Conservation (phyloP, 2,113 vertebrate species). For the Xyrauchen texanus region DNA sequence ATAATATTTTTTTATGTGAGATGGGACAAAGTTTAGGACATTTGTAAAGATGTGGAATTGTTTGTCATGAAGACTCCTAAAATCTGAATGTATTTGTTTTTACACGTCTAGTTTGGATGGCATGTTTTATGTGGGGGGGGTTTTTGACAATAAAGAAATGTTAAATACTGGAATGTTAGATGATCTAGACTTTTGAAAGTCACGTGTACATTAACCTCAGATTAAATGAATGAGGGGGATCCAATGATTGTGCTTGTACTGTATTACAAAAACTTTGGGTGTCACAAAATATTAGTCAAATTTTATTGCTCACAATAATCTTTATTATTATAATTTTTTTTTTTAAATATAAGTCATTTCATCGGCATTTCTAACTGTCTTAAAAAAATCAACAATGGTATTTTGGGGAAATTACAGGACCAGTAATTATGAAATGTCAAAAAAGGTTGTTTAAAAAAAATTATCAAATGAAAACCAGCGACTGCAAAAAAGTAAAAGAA, state of each 20-base stretch:
- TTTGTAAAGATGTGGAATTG: not conserved
- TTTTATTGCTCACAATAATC: not conserved
- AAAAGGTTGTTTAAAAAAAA: constrained; percentile 13
- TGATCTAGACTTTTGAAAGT: not conserved
- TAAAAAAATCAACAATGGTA: not conserved
- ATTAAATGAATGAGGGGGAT: not conserved
- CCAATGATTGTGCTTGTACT: constrained; percentile 18
- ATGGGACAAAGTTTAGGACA: not conserved
- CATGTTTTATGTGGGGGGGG: constrained; percentile 21
- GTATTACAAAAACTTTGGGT: constrained; percentile 1
- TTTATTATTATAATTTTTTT: not conserved
- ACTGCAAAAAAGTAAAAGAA: not conserved
- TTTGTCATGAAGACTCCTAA: constrained; percentile 2
- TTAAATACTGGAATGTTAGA: not conserved
- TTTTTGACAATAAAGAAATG: not conserved
- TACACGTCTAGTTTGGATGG: not conserved
- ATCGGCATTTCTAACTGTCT: not conserved
- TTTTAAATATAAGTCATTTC: not conserved
- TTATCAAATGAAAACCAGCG: constrained; percentile 17
- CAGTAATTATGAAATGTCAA: not conserved
- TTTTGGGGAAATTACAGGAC: not conserved
- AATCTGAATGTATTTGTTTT: constrained; percentile 10
- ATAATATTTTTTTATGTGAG: too few species aligned
- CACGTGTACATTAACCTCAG: not conserved
- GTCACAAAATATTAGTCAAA: not conserved